These are phyloP conservation scores for Xerus rutilus DNA, from an alignment of 2,797 vertebrate species.

Conservation along the genomic window DNA sequence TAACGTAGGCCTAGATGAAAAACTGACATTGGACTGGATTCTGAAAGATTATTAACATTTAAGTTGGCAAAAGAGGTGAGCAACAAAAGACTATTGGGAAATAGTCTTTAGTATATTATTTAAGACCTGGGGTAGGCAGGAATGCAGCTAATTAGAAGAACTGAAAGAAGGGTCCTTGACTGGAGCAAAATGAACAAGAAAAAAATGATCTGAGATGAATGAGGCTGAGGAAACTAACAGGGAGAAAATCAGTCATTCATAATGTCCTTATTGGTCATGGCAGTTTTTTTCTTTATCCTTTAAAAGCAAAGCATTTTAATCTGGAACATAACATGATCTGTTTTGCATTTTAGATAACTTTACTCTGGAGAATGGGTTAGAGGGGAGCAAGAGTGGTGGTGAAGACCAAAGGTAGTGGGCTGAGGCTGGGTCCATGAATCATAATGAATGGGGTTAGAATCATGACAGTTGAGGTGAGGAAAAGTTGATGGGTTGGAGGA, in stretches of 20 bases:
- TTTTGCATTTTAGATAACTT: neutral
- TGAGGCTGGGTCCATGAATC: neutral
- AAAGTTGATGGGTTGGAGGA: neutral
- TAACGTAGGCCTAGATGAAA: constrained; percentile 35
- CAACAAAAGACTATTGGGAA: neutral
- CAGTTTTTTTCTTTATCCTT: neutral
- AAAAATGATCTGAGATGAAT: neutral
- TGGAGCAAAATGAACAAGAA: neutral
- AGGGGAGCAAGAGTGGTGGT: neutral
- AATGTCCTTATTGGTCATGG: neutral
- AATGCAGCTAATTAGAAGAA: neutral
- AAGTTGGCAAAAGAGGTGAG: neutral
- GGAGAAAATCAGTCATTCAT: neutral
- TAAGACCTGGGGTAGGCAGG: neutral
- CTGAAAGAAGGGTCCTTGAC: neutral
- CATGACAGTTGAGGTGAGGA: neutral
- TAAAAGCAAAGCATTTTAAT: constrained; percentile 9
- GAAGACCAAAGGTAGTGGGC: neutral
- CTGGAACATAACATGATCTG: neutral
- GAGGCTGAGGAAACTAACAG: neutral
- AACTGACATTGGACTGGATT: neutral
- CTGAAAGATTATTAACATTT: neutral
- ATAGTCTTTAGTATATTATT: constrained; percentile 5
- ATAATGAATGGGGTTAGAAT: neutral
- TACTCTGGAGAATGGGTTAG: neutral